Percentiles rank a stretch among this genome's conserved stretches.
These are phyloP conservation scores for Lordiphosa fenestrarum DNA, from an alignment of 2,888 invertebrate genomes.

Conservation along the genomic window DNA sequence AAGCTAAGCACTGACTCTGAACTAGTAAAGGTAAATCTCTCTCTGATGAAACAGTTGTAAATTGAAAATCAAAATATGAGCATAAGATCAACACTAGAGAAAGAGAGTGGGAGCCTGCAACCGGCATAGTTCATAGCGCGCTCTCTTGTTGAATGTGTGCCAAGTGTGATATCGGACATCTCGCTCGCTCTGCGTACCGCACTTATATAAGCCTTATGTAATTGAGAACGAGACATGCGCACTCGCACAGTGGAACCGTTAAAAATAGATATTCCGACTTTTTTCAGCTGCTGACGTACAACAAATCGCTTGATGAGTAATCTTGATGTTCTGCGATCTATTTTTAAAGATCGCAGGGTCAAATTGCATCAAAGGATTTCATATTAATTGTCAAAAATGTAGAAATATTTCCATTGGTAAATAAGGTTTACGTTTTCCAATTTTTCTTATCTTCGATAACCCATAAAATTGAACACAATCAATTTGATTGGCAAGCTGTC, in stretches of 20 bases:
- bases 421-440: neutral
- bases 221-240: conserved; percentile 61
- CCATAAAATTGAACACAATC: conserved; percentile 43
- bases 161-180: conserved; percentile 33
- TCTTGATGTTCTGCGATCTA: conserved; percentile 39
- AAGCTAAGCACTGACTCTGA: conserved; percentile 5
- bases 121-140: neutral
- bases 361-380: conserved; percentile 54
- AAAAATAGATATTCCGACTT: conserved; percentile 48
- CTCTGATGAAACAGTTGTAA: conserved; percentile 46
- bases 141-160: conserved; percentile 21
- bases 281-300: conserved; percentile 7
- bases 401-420: conserved; percentile 1
- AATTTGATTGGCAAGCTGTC: conserved; percentile 72
- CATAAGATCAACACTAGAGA: conserved; percentile 13
- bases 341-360: conserved; percentile 45
- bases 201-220: conserved; percentile 76
- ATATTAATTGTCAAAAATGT: conserved; percentile 1
- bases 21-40: neutral
- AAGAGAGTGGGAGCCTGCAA: conserved; percentile 1
- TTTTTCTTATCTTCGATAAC: conserved; percentile 20
- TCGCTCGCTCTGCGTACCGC: conserved; percentile 41
- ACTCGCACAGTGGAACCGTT: conserved; percentile 53
- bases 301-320: conserved; percentile 45
- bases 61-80: conserved; percentile 61